phyloP scores from a whole-genome alignment of 1,140 invertebrate genomes.

The Eriocheir sinensis region DNA sequence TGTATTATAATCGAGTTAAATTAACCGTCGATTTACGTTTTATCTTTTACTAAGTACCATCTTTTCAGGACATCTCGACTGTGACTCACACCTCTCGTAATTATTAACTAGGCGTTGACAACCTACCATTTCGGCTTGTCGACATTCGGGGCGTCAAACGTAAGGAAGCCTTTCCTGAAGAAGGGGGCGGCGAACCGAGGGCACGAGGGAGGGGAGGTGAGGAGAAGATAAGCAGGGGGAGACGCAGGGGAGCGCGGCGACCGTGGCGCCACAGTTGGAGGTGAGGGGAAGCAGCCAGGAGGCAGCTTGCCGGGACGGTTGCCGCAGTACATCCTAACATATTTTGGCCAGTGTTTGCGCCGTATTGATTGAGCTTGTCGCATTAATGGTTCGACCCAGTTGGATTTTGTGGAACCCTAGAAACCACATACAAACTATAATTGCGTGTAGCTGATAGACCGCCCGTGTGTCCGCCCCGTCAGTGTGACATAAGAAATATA shows the following conservation, averaged over 20 bases:
- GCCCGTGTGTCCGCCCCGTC: neutral
- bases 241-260: conserved; percentile 1
- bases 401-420: neutral
- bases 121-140: neutral
- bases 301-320: neutral
- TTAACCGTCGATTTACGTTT: neutral
- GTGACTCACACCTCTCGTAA: too few relatives aligned
- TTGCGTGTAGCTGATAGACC: neutral
- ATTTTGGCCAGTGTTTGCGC: conserved; percentile 49
- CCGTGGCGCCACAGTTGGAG: neutral
- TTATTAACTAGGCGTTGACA: neutral
- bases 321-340: conserved; percentile 38
- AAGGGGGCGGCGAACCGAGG: neutral
- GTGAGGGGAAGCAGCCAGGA: neutral
- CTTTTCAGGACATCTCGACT: neutral
- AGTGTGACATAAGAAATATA: conserved; percentile 23
- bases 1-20: too few relatives aligned
- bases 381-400: neutral
- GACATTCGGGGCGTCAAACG: neutral
- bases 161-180: neutral
- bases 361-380: conserved; percentile 50
- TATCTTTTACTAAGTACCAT: neutral
- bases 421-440: neutral
- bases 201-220: neutral
- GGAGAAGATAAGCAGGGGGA: neutral